Conservation (phyloP, 2,888 invertebrate genomes). For the Eurois occulta region DNA sequence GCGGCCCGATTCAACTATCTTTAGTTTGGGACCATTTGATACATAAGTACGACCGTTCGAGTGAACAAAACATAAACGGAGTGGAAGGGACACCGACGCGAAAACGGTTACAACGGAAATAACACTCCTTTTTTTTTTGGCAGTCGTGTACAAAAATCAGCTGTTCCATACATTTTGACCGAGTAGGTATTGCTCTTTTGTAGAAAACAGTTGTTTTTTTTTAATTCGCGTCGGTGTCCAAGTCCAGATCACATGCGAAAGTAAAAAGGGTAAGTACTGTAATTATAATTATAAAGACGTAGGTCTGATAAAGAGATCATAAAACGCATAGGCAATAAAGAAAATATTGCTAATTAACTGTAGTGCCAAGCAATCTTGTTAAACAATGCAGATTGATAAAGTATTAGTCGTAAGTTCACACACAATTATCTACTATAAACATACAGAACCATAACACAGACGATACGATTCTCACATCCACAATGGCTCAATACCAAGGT, state of each 20-base stretch:
- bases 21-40: conserved; percentile 34
- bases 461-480: conserved; percentile 21
- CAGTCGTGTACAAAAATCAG: no score
- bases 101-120: no score
- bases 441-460: conserved; percentile 6
- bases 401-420: not conserved
- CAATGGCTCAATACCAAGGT: conserved; percentile 46
- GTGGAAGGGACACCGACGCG: no score
- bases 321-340: not conserved
- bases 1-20: conserved; percentile 49
- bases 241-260: not conserved
- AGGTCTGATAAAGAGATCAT: conserved; percentile 26
- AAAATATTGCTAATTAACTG: conserved; percentile 14
- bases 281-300: conserved; percentile 19
- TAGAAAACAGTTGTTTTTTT: no score
- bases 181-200: no score
- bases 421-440: not conserved
- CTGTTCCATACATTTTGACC: no score
- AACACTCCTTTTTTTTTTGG: no score
- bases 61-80: not conserved
- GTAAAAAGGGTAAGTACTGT: conserved; percentile 10
- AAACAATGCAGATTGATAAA: conserved; percentile 21
- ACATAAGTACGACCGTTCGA: conserved; percentile 1
- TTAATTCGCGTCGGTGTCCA: no score
- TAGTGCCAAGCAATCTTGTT: conserved; percentile 18